Conservation (phyloP, 1,140 invertebrate species). For the Patella vulgata region DNA sequence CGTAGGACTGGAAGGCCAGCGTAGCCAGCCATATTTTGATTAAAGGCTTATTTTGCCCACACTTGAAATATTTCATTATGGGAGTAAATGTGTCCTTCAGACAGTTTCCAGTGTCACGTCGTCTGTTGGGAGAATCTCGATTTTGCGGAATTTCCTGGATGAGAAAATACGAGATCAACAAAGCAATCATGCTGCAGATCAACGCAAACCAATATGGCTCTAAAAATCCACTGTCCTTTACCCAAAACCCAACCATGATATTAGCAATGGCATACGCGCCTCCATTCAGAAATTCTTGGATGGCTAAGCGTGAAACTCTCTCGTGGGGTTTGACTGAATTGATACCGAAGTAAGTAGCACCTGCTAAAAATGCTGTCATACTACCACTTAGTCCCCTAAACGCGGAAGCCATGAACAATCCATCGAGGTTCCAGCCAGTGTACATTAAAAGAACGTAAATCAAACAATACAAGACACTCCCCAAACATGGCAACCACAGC, state of each 20-base stretch:
- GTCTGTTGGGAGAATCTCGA: conserved; percentile 16
- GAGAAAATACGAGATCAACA: conserved; percentile 57
- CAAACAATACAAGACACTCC: conserved; percentile 51
- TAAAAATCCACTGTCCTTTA: conserved; percentile 51
- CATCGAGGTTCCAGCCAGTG: conserved; percentile 59
- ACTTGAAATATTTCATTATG: conserved; percentile 52
- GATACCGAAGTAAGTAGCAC: conserved; percentile 56
- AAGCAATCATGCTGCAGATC: conserved; percentile 49
- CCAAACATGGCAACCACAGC: conserved; percentile 55
- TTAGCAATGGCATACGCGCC: conserved; percentile 59
- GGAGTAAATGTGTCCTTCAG: conserved; percentile 56
- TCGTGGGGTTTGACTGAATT: conserved; percentile 52
- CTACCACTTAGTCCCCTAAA: conserved; percentile 58
- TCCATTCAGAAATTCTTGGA: conserved; percentile 61
- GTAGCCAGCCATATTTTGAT: conserved; percentile 58
- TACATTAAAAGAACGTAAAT: conserved; percentile 58
- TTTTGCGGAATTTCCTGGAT: conserved; percentile 44
- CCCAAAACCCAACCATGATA: conserved; percentile 62
- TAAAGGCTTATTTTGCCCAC: conserved; percentile 47
- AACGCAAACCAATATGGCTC: conserved; percentile 60
- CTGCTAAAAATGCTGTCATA: conserved; percentile 59
- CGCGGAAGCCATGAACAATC: conserved; percentile 60
- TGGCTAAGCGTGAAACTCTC: conserved; percentile 52
- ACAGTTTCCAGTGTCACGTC: conserved; percentile 47
- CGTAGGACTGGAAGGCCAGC: conserved; percentile 58